These are phyloP conservation scores for Lagopus leucura DNA, from an alignment of 2,113 vertebrate genomes.

Conservation along the genomic window DNA sequence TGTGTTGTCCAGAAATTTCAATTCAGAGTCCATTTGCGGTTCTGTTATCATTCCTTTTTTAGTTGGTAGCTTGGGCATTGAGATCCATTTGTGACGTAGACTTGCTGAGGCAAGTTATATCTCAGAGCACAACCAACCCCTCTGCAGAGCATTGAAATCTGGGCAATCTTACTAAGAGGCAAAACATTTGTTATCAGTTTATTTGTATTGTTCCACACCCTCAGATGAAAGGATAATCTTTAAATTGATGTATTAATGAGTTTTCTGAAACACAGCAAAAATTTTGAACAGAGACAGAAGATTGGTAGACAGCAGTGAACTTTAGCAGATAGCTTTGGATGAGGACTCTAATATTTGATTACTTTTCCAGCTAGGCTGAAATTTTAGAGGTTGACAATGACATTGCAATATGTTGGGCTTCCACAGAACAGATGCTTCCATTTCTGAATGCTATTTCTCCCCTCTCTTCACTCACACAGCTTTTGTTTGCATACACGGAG, in stretches of 20 bases:
- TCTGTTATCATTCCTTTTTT: neutral
- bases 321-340: neutral
- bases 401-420: neutral
- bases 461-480: neutral
- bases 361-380: neutral
- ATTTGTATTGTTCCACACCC: neutral
- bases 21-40: neutral
- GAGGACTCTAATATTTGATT: neutral
- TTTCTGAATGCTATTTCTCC: neutral
- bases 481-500: conserved; percentile 26
- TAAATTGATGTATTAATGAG: neutral
- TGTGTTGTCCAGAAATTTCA: neutral
- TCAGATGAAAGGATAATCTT: neutral
- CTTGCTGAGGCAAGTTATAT: neutral
- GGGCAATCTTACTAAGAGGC: neutral
- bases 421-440: conserved; percentile 23
- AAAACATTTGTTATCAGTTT: neutral
- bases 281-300: neutral
- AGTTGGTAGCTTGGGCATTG: neutral
- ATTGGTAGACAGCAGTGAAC: neutral
- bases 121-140: neutral
- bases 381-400: neutral
- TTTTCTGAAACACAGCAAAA: neutral
- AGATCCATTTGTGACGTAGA: neutral
- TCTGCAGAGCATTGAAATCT: neutral